Evolutionary conservation across 2,797 vertebrate species (phyloP), one percentile per base, ranked within the genome.

Genomic region (Enteromius thamalakanensis): DNA sequence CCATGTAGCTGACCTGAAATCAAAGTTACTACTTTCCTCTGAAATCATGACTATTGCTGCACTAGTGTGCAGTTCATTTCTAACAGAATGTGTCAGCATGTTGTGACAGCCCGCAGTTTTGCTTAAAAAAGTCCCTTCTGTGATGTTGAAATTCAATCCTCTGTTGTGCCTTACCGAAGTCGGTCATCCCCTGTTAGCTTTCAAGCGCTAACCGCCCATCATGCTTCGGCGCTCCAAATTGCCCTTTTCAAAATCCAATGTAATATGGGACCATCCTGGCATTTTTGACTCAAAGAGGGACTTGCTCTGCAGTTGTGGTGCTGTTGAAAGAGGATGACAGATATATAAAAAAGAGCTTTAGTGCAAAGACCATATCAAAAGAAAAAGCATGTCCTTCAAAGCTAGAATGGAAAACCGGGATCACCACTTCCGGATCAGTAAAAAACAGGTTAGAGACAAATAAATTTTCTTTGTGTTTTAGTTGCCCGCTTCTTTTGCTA

Each of bases 211-310:
- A 4, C 87, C 82, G 85, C 86, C 88, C 85, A 87, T 92, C 91
- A 91, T 87, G 81, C 89, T 86, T 87, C 86, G 78, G 88, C 85
- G 83, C 87, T 79, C 79, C 17, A 69, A 89, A 82, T 79, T 90
- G 88, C 90, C 87, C 90, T 92, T 91, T 91, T 92, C 85, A 90
- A 80, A 90, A 91, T 90, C 87, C 76, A 32, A 40, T 89, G 89
- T 89, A 89, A 91, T 88, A 90, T 91, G 87, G 90, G 88, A 90
- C 87, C 87, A 87, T 87, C 86, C 90, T 87, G 86, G 84, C 77
- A 82, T 85, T 82, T 55, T 72, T 81, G 87, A 89, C 89, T 90
- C 87, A 89, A 86, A 86, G 47, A 72, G 79, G 87, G 89, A 89
- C 88, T 91, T 88, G 80, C 40, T 74, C 60, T 87, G 85, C 69